These are phyloP conservation scores for Salvelinus namaycush DNA, from an alignment of 2,113 vertebrate species.

Conservation along the genomic window DNA sequence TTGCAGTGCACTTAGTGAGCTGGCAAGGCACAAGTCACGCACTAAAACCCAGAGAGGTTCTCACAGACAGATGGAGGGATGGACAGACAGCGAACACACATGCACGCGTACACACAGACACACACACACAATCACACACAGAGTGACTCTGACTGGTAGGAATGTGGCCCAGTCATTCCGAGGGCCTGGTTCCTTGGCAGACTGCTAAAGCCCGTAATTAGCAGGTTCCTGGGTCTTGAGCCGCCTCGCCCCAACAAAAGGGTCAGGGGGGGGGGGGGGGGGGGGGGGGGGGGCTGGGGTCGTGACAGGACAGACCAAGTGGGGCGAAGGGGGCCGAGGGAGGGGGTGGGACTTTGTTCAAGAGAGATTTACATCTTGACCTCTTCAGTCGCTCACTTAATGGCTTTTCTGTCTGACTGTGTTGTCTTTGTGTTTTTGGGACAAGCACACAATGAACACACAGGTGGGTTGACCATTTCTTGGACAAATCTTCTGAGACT, in stretches of 20 bases:
- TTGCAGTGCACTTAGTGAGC: not conserved
- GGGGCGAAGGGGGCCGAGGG: not conserved
- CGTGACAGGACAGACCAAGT: constrained; percentile 55
- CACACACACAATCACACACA: not conserved
- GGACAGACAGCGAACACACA: constrained; percentile 3
- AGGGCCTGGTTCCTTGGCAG: constrained; percentile 50
- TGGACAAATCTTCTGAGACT: not conserved
- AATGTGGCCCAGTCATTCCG: constrained; percentile 53
- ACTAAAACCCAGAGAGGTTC: not conserved
- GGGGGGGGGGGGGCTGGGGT: constrained; percentile 46
- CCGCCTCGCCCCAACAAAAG: constrained; percentile 59
- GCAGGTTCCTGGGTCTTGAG: constrained; percentile 57
- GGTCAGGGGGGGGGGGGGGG: constrained; percentile 67
- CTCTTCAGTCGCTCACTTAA: constrained; percentile 61
- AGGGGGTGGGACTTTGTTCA: constrained; percentile 46
- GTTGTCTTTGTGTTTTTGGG: constrained; percentile 17
- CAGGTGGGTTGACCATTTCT: not conserved
- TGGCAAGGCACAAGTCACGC: not conserved
- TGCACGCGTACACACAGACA: no score
- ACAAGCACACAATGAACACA: constrained; percentile 24
- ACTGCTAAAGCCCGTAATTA: constrained; percentile 71
- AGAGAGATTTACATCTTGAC: constrained; percentile 46
- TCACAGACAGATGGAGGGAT: not conserved
- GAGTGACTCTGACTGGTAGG: constrained; percentile 44
- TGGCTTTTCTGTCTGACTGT: constrained; percentile 45